A percentile compares a stretch with the other conserved stretches of the same genome.
phyloP scores from a whole-genome alignment of 1,140 invertebrate species.

The Teleopsis dalmanni region DNA sequence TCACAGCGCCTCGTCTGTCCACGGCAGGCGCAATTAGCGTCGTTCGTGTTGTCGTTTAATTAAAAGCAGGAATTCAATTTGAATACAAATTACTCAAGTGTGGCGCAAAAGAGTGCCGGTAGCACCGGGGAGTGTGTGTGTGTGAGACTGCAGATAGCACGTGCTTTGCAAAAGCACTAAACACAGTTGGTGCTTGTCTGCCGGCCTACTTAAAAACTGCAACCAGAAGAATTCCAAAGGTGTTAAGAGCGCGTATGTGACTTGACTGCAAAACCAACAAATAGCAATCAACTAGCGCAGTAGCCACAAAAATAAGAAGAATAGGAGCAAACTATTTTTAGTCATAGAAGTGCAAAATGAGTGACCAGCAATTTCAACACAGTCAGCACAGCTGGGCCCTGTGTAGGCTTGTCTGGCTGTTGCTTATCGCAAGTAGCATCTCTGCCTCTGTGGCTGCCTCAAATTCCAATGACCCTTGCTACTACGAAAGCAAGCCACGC shows the following conservation, averaged over 20 bases:
- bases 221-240: neutral
- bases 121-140: neutral
- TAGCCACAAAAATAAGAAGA: too few relatives aligned
- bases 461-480: conserved; percentile 68
- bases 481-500: conserved; percentile 75
- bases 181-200: neutral
- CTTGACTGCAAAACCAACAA: too few relatives aligned
- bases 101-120: neutral
- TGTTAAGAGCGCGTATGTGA: conserved; percentile 6
- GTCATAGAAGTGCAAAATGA: conserved; percentile 1
- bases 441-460: conserved; percentile 9
- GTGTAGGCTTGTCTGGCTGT: neutral
- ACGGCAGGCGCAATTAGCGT: conserved; percentile 9
- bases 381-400: neutral
- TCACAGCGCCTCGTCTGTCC: neutral
- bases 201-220: neutral
- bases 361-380: neutral
- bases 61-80: conserved; percentile 12
- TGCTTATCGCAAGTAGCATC: neutral
- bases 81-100: conserved; percentile 10
- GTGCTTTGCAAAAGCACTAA: neutral
- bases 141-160: conserved; percentile 2
- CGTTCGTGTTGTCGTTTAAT: conserved; percentile 13
- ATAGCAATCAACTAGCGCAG: too few relatives aligned
- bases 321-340: too few relatives aligned